A percentile compares a stretch with the other conserved stretches of the same genome.
Conservation (phyloP, 92 coral and sea anemone species). For the Actinostola sp. region DNA sequence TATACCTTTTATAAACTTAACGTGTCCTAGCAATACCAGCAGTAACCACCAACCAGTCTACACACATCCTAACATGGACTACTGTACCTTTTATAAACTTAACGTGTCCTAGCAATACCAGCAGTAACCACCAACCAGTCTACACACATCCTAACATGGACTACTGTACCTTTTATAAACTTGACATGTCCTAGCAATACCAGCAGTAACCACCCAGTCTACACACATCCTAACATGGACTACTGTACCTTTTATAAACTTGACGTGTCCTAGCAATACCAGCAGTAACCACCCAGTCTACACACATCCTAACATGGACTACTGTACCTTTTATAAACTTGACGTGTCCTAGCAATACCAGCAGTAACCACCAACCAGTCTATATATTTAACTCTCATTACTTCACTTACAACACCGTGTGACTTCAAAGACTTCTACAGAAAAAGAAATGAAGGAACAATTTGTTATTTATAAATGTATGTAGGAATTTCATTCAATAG, state of each 20-base stretch:
- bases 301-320: conserved; percentile 36
- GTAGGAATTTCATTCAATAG: too few relatives aligned
- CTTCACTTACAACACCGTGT: conserved; percentile 40
- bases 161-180: too few relatives aligned
- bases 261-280: conserved; percentile 75
- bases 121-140: conserved; percentile 65
- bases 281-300: conserved; percentile 67
- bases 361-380: conserved; percentile 68
- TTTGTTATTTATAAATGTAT: too few relatives aligned
- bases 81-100: conserved; percentile 74
- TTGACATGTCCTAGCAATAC: neutral
- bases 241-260: conserved; percentile 71
- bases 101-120: conserved; percentile 72
- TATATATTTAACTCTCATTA: conserved; percentile 64
- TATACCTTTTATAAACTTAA: too few relatives aligned
- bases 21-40: too few relatives aligned
- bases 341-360: conserved; percentile 74
- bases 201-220: neutral
- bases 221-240: neutral
- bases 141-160: too few relatives aligned
- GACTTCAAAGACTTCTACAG: conserved; percentile 62
- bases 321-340: conserved; percentile 79
- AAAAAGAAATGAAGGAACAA: neutral
- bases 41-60: too few relatives aligned
- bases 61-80: too few relatives aligned